These are phyloP conservation scores for Acomys russatus DNA, from an alignment of 2,797 vertebrate genomes.

Conservation along the genomic window DNA sequence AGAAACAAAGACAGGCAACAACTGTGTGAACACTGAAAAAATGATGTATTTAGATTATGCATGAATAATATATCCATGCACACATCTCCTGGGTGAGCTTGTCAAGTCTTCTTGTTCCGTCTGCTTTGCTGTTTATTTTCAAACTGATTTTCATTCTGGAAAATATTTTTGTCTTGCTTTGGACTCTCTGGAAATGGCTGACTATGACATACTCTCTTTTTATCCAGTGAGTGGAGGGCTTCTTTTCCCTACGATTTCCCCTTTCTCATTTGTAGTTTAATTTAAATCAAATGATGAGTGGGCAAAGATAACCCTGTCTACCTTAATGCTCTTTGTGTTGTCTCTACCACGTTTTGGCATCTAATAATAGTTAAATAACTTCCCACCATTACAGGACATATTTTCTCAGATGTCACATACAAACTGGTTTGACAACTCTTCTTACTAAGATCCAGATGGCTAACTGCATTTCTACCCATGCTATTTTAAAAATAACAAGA, in stretches of 20 bases:
- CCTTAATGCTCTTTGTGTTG: slow-evolving; percentile 28
- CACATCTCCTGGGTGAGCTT: slow-evolving; percentile 72
- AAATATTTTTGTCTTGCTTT: slow-evolving; percentile 68
- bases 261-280: slow-evolving; percentile 78
- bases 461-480: slow-evolving; percentile 1
- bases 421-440: slow-evolving; percentile 53
- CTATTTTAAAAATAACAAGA: slow-evolving; percentile 74
- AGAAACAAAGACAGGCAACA: slow-evolving; percentile 67
- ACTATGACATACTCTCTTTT: neutral
- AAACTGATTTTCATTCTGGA: slow-evolving; percentile 53
- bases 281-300: slow-evolving; percentile 58
- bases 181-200: slow-evolving; percentile 47
- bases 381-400: slow-evolving; percentile 55
- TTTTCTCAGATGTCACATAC: slow-evolving; percentile 58
- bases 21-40: slow-evolving; percentile 71
- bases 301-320: slow-evolving; percentile 51
- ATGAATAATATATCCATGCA: slow-evolving; percentile 78
- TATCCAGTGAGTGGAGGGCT: neutral
- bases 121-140: slow-evolving; percentile 74
- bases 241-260: slow-evolving; percentile 46
- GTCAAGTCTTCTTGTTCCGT: slow-evolving; percentile 69
- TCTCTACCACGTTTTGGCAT: slow-evolving; percentile 33
- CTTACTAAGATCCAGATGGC: slow-evolving; percentile 47
- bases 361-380: slow-evolving; percentile 78
- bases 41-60: slow-evolving; percentile 80